Evolutionary conservation across 2,113 vertebrate genomes (phyloP).

Genomic region (Xenus cinereus): DNA sequence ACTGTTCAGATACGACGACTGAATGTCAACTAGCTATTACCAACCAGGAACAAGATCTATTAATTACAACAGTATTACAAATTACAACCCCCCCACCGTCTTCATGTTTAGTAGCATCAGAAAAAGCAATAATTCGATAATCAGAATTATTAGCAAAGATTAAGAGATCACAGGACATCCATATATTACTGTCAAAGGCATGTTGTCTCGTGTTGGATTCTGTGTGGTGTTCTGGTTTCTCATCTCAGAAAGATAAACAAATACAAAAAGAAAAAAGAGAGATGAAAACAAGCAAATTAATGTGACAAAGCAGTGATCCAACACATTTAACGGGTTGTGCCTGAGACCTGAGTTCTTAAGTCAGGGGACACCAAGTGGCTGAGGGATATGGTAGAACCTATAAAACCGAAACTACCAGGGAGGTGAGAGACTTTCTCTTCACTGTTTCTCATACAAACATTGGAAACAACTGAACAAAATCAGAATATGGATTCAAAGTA

Average conservation of each 20-base stretch:
- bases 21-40: background rate
- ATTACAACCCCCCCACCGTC: background rate
- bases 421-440: background rate
- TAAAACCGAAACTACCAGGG: fast-evolving
- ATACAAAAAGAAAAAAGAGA: background rate
- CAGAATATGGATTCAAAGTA: background rate
- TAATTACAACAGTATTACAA: background rate
- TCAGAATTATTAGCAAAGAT: background rate
- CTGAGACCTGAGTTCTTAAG: background rate
- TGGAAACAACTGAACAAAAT: background rate
- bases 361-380: background rate
- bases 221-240: background rate
- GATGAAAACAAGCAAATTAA: background rate
- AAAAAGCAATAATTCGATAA: background rate
- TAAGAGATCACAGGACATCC: background rate
- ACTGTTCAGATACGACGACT: background rate
- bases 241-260: background rate
- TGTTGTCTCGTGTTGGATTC: background rate
- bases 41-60: background rate
- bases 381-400: background rate
- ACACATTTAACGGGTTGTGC: background rate
- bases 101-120: background rate
- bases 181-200: background rate
- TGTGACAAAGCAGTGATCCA: background rate
- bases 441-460: background rate